Percentiles rank a stretch among this genome's conserved stretches.
Evolutionary conservation across 2,888 invertebrate species (phyloP).

Genomic region (Drosophila paucipuncta): DNA sequence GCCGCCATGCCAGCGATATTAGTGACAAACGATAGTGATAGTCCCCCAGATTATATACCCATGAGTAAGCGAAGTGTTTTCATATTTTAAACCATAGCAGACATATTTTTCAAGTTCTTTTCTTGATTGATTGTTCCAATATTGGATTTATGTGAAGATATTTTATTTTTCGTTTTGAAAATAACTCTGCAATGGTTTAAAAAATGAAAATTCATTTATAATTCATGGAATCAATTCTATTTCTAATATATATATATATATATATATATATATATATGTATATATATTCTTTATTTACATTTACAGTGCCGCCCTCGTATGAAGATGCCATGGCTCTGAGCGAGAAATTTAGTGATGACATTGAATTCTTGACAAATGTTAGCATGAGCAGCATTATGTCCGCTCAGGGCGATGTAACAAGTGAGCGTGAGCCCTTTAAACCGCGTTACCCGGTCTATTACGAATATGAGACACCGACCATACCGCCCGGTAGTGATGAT

Average conservation of each 20-base stretch:
- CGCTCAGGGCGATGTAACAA: constrained; percentile 78
- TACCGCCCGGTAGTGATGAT: constrained; percentile 85
- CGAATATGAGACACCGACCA: constrained; percentile 84
- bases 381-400: constrained; percentile 84
- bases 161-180: background rate
- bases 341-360: constrained; percentile 84
- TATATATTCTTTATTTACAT: constrained; percentile 8
- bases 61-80: constrained; percentile 74
- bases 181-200: background rate
- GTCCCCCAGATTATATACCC: constrained; percentile 84
- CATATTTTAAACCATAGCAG: background rate
- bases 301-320: constrained; percentile 84
- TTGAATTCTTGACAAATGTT: constrained; percentile 82
- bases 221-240: background rate
- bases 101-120: background rate
- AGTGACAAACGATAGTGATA: constrained; percentile 81
- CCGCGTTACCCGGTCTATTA: constrained; percentile 85
- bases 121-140: background rate
- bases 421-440: constrained; percentile 83
- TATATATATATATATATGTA: background rate
- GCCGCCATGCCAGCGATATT: constrained; percentile 72
- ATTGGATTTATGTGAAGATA: background rate
- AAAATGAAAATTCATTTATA: background rate
- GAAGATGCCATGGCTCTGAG: constrained; percentile 85
- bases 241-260: background rate